These are phyloP conservation scores for Cassiopea andromeda DNA, from an alignment of 30 jellyfish, hydroid and myxozoan species.

Conservation along the genomic window DNA sequence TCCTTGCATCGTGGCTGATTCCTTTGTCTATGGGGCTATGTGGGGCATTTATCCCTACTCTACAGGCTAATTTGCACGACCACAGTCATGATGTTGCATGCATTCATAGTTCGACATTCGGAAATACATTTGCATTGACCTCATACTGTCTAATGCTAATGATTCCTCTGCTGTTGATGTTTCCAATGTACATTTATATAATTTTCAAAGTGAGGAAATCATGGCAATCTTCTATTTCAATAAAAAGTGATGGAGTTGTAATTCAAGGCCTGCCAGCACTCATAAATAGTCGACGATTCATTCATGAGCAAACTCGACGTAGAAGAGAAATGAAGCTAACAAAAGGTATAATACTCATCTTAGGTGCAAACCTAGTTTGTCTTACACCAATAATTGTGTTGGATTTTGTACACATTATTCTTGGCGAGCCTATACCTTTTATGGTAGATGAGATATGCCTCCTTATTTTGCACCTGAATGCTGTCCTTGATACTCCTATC, in stretches of 20 bases:
- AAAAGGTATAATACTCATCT: slow-evolving; percentile 27
- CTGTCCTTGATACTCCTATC: slow-evolving; percentile 47
- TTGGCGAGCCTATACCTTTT: background rate
- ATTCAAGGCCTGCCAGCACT: background rate
- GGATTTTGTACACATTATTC: slow-evolving; percentile 32
- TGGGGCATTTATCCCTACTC: background rate
- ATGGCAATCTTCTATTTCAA: slow-evolving; percentile 22
- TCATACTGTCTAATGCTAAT: slow-evolving; percentile 1
- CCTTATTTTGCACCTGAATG: slow-evolving; percentile 20
- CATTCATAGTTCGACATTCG: slow-evolving; percentile 30
- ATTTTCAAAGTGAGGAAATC: slow-evolving; percentile 35
- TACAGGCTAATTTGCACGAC: slow-evolving; percentile 11
- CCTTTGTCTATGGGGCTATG: slow-evolving; percentile 31
- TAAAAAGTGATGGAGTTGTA: background rate
- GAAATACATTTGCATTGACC: background rate
- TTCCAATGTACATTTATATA: slow-evolving; percentile 39
- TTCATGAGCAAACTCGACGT: slow-evolving; percentile 13
- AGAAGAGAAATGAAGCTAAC: slow-evolving; percentile 48
- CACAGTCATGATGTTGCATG: slow-evolving; percentile 40
- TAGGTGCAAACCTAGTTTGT: slow-evolving; percentile 39
- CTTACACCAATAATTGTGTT: slow-evolving; percentile 48
- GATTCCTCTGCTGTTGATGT: slow-evolving; percentile 27
- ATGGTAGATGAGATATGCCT: slow-evolving; percentile 6
- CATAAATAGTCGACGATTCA: slow-evolving; percentile 12
- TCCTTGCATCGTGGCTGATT: slow-evolving; percentile 34